These are phyloP conservation scores for Benitochromis conjunctus DNA, from an alignment of 2,113 vertebrate species.

Conservation along the genomic window DNA sequence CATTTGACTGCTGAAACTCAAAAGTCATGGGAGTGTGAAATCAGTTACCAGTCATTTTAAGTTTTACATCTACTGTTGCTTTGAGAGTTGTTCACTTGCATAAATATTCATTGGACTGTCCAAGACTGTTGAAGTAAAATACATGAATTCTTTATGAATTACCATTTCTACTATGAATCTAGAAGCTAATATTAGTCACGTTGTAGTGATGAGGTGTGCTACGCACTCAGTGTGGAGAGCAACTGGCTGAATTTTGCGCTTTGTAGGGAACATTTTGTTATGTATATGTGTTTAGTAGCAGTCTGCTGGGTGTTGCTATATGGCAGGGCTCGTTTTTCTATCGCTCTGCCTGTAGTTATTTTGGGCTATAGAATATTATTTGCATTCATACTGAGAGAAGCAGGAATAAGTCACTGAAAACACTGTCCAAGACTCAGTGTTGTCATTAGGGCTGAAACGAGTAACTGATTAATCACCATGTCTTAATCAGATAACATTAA, in stretches of 20 bases:
- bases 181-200: conserved; percentile 19
- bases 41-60: conserved; percentile 11
- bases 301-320: not conserved
- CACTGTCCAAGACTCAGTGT: not conserved
- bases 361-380: not conserved
- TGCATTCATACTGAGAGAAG: conserved; percentile 1
- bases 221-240: not conserved
- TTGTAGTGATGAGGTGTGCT: conserved; percentile 13
- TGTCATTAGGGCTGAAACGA: not conserved
- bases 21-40: conserved; percentile 22
- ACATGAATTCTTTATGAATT: conserved; percentile 25
- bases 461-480: not conserved
- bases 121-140: not conserved
- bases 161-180: conserved; percentile 9
- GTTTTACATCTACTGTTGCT: conserved; percentile 23
- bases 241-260: not conserved
- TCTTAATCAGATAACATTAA: not conserved
- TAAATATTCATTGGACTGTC: conserved; percentile 37
- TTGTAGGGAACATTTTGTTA: not conserved
- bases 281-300: not conserved
- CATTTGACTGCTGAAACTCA: conserved; percentile 18
- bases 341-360: not conserved
- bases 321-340: not conserved
- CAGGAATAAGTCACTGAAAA: not conserved
- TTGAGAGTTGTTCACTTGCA: conserved; percentile 21